phyloP scores from a whole-genome alignment of 2,888 invertebrate species.

The Meloe dianella region DNA sequence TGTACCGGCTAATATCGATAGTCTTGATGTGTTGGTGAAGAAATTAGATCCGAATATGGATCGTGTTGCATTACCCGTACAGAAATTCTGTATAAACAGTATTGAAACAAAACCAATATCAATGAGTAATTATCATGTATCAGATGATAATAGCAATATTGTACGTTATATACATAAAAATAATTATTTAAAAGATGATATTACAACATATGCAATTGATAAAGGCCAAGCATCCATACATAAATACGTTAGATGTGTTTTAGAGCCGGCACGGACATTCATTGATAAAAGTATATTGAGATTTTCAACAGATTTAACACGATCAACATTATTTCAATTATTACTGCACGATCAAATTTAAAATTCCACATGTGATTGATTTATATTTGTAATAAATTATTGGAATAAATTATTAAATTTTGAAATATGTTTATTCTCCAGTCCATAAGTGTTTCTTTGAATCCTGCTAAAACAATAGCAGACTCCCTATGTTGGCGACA shows the following conservation, averaged over 20 bases:
- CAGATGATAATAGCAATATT: slow-evolving; percentile 47
- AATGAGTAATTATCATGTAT: slow-evolving; percentile 51
- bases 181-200: slow-evolving; percentile 39
- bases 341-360: slow-evolving; percentile 47
- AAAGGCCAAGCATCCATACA: slow-evolving; percentile 50
- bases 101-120: slow-evolving; percentile 49
- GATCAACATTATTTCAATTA: slow-evolving; percentile 54
- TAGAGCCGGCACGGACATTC: slow-evolving; percentile 43
- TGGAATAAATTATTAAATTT: not conserved
- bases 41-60: slow-evolving; percentile 60
- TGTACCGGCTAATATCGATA: slow-evolving; percentile 66
- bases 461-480: too few relatives aligned
- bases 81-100: slow-evolving; percentile 53
- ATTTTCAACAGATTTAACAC: slow-evolving; percentile 53
- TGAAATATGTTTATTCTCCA: not conserved
- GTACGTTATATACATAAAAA: slow-evolving; percentile 48
- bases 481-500: too few relatives aligned
- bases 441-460: too few relatives aligned
- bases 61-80: slow-evolving; percentile 49
- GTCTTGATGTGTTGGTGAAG: slow-evolving; percentile 63
- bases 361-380: slow-evolving; percentile 13
- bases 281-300: slow-evolving; percentile 50
- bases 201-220: slow-evolving; percentile 44
- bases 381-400: slow-evolving; percentile 12
- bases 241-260: slow-evolving; percentile 51